Conservation (phyloP, 2,113 vertebrate species). For the Lycocorax pyrrhopterus region DNA sequence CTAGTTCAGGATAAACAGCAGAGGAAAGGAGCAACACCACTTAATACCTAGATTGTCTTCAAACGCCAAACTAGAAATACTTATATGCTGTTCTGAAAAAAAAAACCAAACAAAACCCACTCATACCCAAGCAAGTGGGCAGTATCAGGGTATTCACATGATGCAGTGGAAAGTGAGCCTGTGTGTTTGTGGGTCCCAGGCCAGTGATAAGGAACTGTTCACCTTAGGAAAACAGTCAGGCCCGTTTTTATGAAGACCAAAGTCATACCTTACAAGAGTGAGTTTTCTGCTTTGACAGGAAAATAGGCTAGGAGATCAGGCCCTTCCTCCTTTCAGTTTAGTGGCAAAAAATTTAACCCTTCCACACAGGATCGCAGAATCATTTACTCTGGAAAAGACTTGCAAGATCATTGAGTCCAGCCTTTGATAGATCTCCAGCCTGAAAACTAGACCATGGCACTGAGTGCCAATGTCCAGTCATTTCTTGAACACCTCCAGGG, state of each 20-base stretch:
- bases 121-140: not conserved
- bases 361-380: not conserved
- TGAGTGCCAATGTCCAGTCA: not conserved
- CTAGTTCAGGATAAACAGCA: not conserved
- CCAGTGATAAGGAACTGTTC: not conserved
- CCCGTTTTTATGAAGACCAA: not conserved
- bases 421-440: not conserved
- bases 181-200: not conserved
- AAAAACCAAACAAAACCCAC: accelerated
- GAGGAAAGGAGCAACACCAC: not conserved
- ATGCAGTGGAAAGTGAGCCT: not conserved
- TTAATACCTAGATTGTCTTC: not conserved
- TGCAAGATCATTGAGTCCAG: not conserved
- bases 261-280: not conserved
- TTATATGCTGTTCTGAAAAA: not conserved
- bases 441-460: not conserved
- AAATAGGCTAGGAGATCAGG: not conserved
- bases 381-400: not conserved
- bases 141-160: not conserved
- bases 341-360: not conserved
- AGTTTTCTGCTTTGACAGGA: not conserved
- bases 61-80: not conserved
- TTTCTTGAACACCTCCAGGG: not conserved
- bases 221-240: not conserved
- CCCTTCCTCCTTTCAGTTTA: not conserved